A percentile compares a stretch with the other conserved stretches of the same genome.
Conservation (phyloP, 1,140 invertebrate species). For the Monomorium pharaonis region DNA sequence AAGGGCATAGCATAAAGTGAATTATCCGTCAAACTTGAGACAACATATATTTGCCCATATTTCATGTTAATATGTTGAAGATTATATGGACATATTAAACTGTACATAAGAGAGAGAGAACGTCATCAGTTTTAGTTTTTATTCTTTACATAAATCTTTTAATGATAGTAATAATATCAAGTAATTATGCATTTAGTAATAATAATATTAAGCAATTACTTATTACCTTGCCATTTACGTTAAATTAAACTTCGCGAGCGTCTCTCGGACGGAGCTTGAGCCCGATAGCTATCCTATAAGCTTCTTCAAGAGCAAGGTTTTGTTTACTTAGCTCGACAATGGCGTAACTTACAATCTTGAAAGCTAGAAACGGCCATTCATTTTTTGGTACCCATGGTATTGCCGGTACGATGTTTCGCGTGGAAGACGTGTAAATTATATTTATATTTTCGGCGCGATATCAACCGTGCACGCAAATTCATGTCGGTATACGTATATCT, state of each 20-base stretch:
- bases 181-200: neutral
- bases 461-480: conserved; percentile 52
- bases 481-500: conserved; percentile 31
- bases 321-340: neutral
- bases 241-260: neutral
- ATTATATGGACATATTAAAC: neutral
- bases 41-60: neutral
- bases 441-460: conserved; percentile 1
- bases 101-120: neutral
- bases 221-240: neutral
- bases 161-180: neutral
- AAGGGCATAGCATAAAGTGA: neutral
- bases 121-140: neutral
- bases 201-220: neutral
- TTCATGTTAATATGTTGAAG: neutral
- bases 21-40: neutral
- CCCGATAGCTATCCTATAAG: neutral
- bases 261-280: neutral
- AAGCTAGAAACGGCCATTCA: neutral
- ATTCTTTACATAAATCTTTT: neutral
- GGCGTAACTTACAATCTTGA: neutral
- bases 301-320: neutral
- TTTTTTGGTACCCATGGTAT: neutral
- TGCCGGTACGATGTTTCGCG: neutral
- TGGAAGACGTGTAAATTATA: conserved; percentile 18